A percentile compares a stretch with the other conserved stretches of the same genome.
Evolutionary conservation across 2,888 invertebrate species (phyloP).

Genomic region (Sinopyrophorus schimmeli): DNA sequence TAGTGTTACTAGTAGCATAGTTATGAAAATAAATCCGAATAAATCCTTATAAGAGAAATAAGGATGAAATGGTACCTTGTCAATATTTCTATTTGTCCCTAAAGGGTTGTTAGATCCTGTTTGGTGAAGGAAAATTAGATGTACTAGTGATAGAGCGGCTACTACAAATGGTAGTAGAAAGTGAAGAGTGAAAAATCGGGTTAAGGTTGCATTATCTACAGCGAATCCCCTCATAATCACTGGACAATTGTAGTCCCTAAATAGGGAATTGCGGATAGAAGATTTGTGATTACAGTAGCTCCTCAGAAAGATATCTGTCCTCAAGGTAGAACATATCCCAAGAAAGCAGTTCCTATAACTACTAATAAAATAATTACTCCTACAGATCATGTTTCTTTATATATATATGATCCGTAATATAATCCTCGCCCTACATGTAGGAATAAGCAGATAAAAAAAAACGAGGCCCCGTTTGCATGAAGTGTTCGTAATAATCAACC

Average conservation of each 20-base stretch:
- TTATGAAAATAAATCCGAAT: conserved; percentile 62
- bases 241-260: conserved; percentile 65
- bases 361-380: conserved; percentile 69
- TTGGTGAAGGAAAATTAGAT: conserved; percentile 68
- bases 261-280: conserved; percentile 73
- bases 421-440: conserved; percentile 70
- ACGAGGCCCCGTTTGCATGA: conserved; percentile 73
- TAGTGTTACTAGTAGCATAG: conserved; percentile 59
- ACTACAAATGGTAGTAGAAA: conserved; percentile 74
- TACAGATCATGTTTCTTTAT: conserved; percentile 63
- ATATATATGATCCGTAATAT: conserved; percentile 57
- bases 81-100: conserved; percentile 66
- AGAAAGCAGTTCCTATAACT: conserved; percentile 72
- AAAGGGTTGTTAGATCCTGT: conserved; percentile 70
- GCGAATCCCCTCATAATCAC: conserved; percentile 80
- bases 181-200: conserved; percentile 76
- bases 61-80: conserved; percentile 71
- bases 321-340: conserved; percentile 78
- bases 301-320: conserved; percentile 84
- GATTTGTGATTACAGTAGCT: conserved; percentile 75
- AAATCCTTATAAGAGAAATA: conserved; percentile 69
- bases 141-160: conserved; percentile 63
- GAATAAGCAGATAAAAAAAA: conserved; percentile 73
- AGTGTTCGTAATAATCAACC: conserved; percentile 68
- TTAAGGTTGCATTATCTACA: conserved; percentile 72